Conservation (phyloP, 1,140 invertebrate genomes). For the Chironomus striatipennis region DNA sequence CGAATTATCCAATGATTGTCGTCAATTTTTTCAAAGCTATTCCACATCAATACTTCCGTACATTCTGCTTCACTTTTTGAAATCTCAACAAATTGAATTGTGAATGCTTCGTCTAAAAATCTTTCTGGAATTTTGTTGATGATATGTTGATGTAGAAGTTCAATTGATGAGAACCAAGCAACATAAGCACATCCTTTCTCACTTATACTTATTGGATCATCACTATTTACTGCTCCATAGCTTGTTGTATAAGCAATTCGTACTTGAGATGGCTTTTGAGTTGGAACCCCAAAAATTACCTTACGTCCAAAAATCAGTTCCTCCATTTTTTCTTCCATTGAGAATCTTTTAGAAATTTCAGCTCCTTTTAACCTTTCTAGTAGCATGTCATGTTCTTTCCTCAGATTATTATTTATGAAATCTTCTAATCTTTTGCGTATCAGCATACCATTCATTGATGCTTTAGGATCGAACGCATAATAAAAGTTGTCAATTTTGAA, state of each 20-base stretch:
- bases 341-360: not conserved
- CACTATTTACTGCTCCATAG: constrained; percentile 24
- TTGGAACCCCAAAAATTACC: not conserved
- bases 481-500: constrained; percentile 32
- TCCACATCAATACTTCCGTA: constrained; percentile 32
- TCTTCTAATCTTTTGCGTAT: not conserved
- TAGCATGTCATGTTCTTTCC: not conserved
- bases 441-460: constrained; percentile 32
- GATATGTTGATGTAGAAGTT: constrained; percentile 32
- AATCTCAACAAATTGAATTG: constrained; percentile 30
- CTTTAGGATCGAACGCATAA: constrained; percentile 37
- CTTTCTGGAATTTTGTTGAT: constrained; percentile 33
- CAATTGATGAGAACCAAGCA: constrained; percentile 31
- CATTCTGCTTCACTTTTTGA: constrained; percentile 29
- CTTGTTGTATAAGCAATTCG: constrained; percentile 24
- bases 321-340: constrained; percentile 24
- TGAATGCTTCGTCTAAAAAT: constrained; percentile 29
- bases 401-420: not conserved
- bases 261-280: not conserved
- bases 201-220: constrained; percentile 23
- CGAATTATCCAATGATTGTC: constrained; percentile 33
- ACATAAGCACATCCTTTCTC: constrained; percentile 32
- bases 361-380: not conserved
- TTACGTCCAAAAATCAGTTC: not conserved
- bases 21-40: constrained; percentile 33